Evolutionary conservation across 2,888 invertebrate genomes (phyloP).

Genomic region (Eledona agricola): DNA sequence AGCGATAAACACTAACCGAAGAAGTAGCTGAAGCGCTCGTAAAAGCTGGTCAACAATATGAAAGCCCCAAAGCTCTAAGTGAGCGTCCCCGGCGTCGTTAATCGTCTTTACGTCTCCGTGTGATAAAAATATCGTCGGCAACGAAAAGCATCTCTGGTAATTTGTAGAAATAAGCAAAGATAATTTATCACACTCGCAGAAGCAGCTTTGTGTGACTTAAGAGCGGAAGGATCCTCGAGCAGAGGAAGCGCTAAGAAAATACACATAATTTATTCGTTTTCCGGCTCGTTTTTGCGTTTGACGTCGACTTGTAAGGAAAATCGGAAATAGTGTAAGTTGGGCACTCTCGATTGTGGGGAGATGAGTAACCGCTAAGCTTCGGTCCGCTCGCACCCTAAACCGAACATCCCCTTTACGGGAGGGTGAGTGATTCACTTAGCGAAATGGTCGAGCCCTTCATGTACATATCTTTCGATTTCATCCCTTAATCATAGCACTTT

Average conservation of each 20-base stretch:
- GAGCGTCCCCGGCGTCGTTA: too few species aligned
- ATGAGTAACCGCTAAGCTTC: constrained; percentile 35
- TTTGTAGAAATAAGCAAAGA: constrained; percentile 14
- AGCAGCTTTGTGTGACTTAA: constrained; percentile 18
- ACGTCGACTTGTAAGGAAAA: constrained; percentile 23
- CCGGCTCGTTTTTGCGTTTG: constrained; percentile 14
- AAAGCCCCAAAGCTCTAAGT: too few species aligned
- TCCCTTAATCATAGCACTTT: constrained; percentile 45
- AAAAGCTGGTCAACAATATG: too few species aligned
- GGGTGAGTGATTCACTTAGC: constrained; percentile 54
- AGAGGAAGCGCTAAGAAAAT: constrained; percentile 6
- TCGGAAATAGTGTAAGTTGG: constrained; percentile 30
- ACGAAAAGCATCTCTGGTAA: constrained; percentile 9
- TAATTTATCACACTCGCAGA: constrained; percentile 16
- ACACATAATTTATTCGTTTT: constrained; percentile 17
- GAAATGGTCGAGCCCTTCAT: constrained; percentile 50
- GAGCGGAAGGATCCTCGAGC: neutral
- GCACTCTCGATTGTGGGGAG: constrained; percentile 26
- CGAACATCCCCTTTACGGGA: constrained; percentile 31
- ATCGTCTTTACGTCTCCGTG: too few species aligned
- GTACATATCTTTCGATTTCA: constrained; percentile 48
- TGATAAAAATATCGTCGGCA: too few species aligned
- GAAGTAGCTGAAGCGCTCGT: too few species aligned
- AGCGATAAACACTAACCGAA: too few species aligned
- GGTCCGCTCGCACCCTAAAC: constrained; percentile 33